phyloP scores from a whole-genome alignment of 2,797 vertebrate genomes.

The Schizothorax lantsangensis region DNA sequence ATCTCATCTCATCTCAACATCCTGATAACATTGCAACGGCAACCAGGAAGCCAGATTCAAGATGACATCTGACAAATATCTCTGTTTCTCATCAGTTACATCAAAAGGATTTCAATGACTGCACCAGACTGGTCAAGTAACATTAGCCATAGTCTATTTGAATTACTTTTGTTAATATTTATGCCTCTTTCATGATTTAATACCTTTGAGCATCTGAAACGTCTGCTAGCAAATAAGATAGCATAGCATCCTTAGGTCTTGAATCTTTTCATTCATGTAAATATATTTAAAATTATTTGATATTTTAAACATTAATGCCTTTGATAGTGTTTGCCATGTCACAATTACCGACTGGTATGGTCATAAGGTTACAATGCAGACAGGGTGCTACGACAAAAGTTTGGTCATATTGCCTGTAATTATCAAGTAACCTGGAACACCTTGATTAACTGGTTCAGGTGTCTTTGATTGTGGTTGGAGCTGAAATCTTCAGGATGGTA shows the following conservation, averaged over 20 bases:
- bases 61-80: background rate
- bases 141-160: background rate
- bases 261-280: background rate
- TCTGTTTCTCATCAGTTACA: background rate
- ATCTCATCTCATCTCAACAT: background rate
- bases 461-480: no score
- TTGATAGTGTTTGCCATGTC: background rate
- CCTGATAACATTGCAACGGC: background rate
- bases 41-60: background rate
- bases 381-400: background rate
- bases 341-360: background rate
- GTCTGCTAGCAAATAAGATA: background rate
- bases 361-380: background rate
- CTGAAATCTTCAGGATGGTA: no score
- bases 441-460: no score
- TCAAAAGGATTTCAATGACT: background rate
- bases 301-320: background rate
- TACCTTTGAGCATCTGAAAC: background rate
- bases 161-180: background rate
- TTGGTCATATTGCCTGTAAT: background rate
- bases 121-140: background rate
- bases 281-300: background rate
- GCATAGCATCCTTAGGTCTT: background rate
- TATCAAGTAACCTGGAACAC: no score
- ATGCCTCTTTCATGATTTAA: background rate